Evolutionary conservation across 1,140 invertebrate species (phyloP).

Genomic region (Zaprionus capensis): DNA sequence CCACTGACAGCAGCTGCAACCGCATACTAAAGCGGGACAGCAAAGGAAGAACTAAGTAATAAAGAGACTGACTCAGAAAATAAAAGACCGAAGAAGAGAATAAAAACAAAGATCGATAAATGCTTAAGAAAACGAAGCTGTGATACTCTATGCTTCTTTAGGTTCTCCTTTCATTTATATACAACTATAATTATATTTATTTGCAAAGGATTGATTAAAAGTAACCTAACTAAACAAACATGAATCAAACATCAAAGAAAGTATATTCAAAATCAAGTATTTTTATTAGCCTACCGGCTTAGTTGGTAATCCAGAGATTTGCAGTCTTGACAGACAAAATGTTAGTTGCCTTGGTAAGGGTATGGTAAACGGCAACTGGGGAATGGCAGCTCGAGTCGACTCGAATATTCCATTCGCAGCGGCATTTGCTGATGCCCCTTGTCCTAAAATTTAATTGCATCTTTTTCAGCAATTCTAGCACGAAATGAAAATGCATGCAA

Average conservation of each 20-base stretch:
- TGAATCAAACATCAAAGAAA: neutral
- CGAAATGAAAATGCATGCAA: conserved; percentile 83
- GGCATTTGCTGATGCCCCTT: conserved; percentile 42
- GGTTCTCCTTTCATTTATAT: neutral
- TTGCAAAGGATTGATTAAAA: neutral
- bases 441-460: conserved; percentile 80
- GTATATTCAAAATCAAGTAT: neutral
- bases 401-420: conserved; percentile 40
- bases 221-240: neutral
- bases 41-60: conserved; percentile 18
- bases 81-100: neutral
- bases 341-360: neutral
- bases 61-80: conserved; percentile 18
- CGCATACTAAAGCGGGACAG: conserved; percentile 50
- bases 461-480: conserved; percentile 79
- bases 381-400: conserved; percentile 1
- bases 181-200: no score
- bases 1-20: conserved; percentile 79
- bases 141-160: conserved; percentile 17
- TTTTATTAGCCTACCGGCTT: neutral
- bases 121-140: neutral
- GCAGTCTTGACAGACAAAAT: neutral
- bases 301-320: neutral
- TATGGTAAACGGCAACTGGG: conserved; percentile 8
- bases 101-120: conserved; percentile 3